Evolutionary conservation across 2,888 invertebrate genomes (phyloP).

Genomic region (Urechis unicinctus): DNA sequence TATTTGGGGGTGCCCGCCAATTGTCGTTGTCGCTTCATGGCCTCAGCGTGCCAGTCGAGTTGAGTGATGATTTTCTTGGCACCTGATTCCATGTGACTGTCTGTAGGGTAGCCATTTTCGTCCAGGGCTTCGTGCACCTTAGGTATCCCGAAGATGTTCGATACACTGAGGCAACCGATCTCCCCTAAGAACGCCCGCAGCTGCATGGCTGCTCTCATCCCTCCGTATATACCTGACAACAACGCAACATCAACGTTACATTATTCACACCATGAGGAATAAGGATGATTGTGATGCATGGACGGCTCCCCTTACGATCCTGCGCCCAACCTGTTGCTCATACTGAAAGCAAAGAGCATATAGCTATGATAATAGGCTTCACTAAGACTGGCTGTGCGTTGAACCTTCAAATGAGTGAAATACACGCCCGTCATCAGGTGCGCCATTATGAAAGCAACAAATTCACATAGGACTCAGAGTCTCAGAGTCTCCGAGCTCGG

Average conservation of each 20-base stretch:
- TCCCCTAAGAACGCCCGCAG: constrained; percentile 42
- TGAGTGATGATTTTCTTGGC: constrained; percentile 40
- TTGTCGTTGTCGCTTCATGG: constrained; percentile 26
- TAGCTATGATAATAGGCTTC: too few relatives aligned
- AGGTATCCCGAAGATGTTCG: constrained; percentile 46
- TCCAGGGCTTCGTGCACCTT: constrained; percentile 37
- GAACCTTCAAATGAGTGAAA: too few relatives aligned
- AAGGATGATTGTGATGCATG: too few relatives aligned
- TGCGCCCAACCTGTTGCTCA: too few relatives aligned
- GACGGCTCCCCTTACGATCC: too few relatives aligned
- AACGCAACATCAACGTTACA: background rate
- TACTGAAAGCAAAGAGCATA: too few relatives aligned
- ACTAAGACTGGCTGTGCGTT: too few relatives aligned
- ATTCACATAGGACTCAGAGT: too few relatives aligned
- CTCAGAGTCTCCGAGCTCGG: too few relatives aligned
- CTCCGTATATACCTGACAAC: constrained; percentile 44
- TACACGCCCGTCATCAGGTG: too few relatives aligned
- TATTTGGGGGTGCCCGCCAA: constrained; percentile 4
- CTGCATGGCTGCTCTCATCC: constrained; percentile 46
- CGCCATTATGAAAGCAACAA: too few relatives aligned
- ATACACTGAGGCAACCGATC: constrained; percentile 48
- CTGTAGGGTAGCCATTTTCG: constrained; percentile 36
- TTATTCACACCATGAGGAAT: too few relatives aligned
- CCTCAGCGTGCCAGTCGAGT: constrained; percentile 49
- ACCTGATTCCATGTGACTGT: constrained; percentile 33